Percentiles rank a stretch among this genome's conserved stretches.
These are phyloP conservation scores for Hemiscyllium ocellatum DNA, from an alignment of 2,113 vertebrate genomes.

Conservation along the genomic window DNA sequence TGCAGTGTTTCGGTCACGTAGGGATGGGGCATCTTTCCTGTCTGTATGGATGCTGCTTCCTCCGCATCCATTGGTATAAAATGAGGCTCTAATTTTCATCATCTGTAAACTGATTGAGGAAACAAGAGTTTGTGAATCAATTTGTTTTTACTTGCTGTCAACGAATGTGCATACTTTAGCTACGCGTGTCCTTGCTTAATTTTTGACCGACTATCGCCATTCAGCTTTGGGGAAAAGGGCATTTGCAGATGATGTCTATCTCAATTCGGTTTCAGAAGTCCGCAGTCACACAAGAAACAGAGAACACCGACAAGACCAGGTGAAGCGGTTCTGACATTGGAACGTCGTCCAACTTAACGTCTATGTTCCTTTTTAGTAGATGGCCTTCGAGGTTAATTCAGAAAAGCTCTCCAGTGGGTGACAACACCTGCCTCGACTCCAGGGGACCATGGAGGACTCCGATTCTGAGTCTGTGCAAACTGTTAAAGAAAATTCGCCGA, in stretches of 20 bases:
- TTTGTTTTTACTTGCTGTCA: not conserved
- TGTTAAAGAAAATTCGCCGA: conserved; percentile 53
- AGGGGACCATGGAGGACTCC: conserved; percentile 59
- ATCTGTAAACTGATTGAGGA: not conserved
- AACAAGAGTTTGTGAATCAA: not conserved
- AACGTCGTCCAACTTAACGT: too few relatives aligned
- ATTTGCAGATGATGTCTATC: conserved; percentile 20
- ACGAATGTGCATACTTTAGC: not conserved
- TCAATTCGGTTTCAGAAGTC: conserved; percentile 41
- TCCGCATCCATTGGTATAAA: not conserved
- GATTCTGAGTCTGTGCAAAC: conserved; percentile 50
- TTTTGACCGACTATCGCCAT: not conserved
- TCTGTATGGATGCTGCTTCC: not conserved
- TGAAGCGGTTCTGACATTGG: conserved; percentile 26
- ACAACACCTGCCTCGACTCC: not conserved
- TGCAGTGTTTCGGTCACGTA: not conserved
- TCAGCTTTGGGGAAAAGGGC: not conserved
- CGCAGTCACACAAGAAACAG: conserved; percentile 50
- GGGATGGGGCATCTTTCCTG: not conserved
- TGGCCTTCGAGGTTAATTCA: not conserved
- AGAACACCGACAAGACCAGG: conserved; percentile 71
- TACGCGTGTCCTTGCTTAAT: not conserved
- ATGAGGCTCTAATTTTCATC: not conserved
- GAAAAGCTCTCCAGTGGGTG: not conserved
- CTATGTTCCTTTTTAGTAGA: not conserved